Base-by-base conservation (phyloP, 2,797 vertebrate species). In the Argentina silus region DNA sequence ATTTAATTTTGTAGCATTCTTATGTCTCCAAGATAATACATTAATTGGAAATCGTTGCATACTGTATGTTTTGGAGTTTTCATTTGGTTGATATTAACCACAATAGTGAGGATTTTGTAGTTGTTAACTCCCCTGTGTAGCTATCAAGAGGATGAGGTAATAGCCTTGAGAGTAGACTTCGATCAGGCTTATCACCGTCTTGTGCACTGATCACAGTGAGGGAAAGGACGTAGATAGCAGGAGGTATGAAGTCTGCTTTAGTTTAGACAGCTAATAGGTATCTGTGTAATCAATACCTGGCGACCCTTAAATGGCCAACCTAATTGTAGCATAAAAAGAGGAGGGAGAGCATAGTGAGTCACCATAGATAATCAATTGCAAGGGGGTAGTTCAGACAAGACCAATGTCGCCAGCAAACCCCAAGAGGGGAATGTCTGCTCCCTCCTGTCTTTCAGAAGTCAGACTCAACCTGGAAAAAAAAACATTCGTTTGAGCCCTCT, bases 141-240 rank as follows among this genome's bases (percentile, higher is more conserved):
- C 63, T 9, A 2, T 51, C 7, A 7, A 14, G 19, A 66, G 45
- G 44, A 60, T 55, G 43, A 73, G 67, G 74, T 78, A 81, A 78
- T 78, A 86, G 77, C 75, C 70, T 75, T 75, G 80, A 66, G 73
- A 19, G 69, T 53, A 86, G 82, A 92, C 89, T 91, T 89, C 89
- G 86, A 81, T 78, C 85, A 51, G 78, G 74, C 76, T 89, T 90
- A 88, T 90, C 88, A 68, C 3, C 14, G 10, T 80, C 69, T 80
- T 77, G 72, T 68, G 55, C 0, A n/a, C 62, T 53, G 47, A 79
- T 83, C 71, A 62, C 60, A 45, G 79, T 36, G 72, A 78, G 76
- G 67, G 69, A 78, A 77, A 82, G 82, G 75, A 72, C 72, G 82
- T 78, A 73, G 77, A 76, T 63, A 63, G 72, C 17, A 19, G 73